These are phyloP conservation scores for Tragopan temminckii DNA, from an alignment of 2,797 vertebrate species.

Conservation along the genomic window DNA sequence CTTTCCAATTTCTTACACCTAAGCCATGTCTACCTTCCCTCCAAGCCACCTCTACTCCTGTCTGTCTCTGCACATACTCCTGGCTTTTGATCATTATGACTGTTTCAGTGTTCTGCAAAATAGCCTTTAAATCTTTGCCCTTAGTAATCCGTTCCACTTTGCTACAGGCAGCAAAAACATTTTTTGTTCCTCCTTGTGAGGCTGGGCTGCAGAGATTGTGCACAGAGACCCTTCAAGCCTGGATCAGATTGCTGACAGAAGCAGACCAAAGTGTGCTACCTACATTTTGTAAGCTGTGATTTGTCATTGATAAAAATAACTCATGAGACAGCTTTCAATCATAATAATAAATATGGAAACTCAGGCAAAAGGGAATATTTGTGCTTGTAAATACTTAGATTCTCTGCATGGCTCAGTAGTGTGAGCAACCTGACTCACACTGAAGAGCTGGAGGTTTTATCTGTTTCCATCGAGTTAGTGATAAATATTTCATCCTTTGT, in stretches of 20 bases:
- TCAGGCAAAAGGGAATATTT: neutral
- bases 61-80: neutral
- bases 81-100: neutral
- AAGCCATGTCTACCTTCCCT: neutral
- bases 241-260: neutral
- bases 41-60: neutral
- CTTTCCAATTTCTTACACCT: neutral
- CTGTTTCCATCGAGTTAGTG: neutral
- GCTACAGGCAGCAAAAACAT: neutral
- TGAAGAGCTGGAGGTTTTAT: neutral
- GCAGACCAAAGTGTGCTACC: neutral
- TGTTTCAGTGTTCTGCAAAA: neutral
- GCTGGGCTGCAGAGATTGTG: neutral
- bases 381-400: neutral
- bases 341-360: neutral
- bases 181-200: neutral
- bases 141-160: neutral
- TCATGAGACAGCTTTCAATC: neutral
- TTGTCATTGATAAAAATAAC: neutral
- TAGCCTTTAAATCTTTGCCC: neutral
- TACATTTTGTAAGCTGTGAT: neutral
- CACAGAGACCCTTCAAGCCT: neutral
- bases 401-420: neutral
- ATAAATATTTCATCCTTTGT: neutral
- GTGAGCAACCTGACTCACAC: neutral